Conservation (phyloP, 2,797 vertebrate species). For the Zenarchopterus dispar region DNA sequence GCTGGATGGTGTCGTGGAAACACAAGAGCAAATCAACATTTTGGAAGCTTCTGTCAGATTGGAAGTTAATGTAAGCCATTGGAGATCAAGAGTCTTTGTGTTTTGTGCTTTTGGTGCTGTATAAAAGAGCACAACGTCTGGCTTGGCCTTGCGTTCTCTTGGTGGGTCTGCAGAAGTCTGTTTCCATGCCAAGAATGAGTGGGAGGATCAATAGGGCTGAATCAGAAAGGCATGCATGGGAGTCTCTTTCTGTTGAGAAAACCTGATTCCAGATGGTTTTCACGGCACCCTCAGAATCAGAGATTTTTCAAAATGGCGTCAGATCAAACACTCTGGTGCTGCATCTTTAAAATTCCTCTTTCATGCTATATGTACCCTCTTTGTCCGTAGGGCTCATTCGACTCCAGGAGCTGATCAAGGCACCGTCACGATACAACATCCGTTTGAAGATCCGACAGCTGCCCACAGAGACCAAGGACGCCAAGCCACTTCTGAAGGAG, state of each 20-base stretch:
- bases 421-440: constrained; percentile 96
- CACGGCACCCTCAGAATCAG: constrained; percentile 51
- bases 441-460: constrained; percentile 98
- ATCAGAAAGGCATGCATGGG: constrained; percentile 66
- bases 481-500: constrained; percentile 97
- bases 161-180: constrained; percentile 64
- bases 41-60: constrained; percentile 50
- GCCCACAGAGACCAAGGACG: constrained; percentile 95
- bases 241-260: constrained; percentile 60
- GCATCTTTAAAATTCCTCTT: constrained; percentile 60
- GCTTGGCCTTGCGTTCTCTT: constrained; percentile 64
- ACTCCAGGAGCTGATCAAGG: constrained; percentile 98
- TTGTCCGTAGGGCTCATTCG: constrained; percentile 92
- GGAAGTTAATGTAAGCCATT: constrained; percentile 59
- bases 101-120: constrained; percentile 49
- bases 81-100: constrained; percentile 49
- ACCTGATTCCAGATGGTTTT: constrained; percentile 54
- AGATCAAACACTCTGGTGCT: constrained; percentile 63
- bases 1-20: constrained; percentile 34
- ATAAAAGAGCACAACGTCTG: constrained; percentile 56
- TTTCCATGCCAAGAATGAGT: constrained; percentile 70
- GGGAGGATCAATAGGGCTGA: constrained; percentile 72
- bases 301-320: constrained; percentile 64
- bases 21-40: constrained; percentile 50
- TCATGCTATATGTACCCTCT: constrained; percentile 47